These are phyloP conservation scores for Corythoichthys intestinalis DNA, from an alignment of 2,113 vertebrate genomes.

Conservation along the genomic window DNA sequence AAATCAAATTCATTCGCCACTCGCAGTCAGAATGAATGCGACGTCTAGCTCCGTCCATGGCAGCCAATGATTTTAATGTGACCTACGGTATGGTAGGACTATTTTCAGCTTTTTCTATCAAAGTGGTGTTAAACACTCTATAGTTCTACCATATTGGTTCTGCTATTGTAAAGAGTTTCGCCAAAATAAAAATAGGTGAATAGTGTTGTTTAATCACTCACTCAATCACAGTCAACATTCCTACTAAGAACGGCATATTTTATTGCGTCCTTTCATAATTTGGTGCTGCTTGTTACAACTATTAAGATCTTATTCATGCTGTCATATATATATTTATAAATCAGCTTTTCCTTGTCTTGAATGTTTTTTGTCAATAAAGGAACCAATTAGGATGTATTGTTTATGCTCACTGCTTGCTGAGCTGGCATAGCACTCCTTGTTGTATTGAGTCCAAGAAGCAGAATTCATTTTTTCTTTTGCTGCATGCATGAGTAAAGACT, in stretches of 20 bases:
- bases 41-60: too few species aligned
- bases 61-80: too few species aligned
- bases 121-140: too few species aligned
- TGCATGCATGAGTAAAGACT: not conserved
- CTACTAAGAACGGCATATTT: not conserved
- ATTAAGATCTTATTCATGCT: too few species aligned
- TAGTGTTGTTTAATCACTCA: too few species aligned
- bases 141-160: too few species aligned
- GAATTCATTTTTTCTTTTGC: not conserved
- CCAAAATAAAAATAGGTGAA: too few species aligned
- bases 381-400: not conserved
- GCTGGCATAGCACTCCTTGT: not conserved
- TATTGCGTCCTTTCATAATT: not conserved
- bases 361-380: not conserved
- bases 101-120: too few species aligned
- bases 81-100: too few species aligned
- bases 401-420: not conserved
- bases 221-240: not conserved
- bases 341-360: not conserved
- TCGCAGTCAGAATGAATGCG: too few species aligned
- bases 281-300: not conserved
- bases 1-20: not conserved
- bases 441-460: not conserved
- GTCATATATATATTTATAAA: too few species aligned
- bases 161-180: too few species aligned